phyloP scores from a whole-genome alignment of 1,140 invertebrate species.

The Hypothenemus hampei region DNA sequence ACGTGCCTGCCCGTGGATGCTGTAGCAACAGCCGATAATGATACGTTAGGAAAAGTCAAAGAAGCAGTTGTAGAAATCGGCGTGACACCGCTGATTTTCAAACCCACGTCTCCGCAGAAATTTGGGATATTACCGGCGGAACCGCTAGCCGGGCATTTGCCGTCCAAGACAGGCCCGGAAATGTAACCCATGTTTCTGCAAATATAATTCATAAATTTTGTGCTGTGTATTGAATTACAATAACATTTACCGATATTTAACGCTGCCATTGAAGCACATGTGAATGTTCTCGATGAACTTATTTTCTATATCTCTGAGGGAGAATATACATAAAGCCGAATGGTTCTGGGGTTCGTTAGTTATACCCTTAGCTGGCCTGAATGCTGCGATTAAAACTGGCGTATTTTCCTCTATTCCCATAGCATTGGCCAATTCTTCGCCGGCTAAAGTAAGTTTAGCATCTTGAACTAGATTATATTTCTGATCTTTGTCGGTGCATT shows the following conservation, averaged over 20 bases:
- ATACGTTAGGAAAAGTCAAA: conserved; percentile 72
- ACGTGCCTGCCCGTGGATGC: conserved; percentile 84
- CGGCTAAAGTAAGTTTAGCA: conserved; percentile 77
- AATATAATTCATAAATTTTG: too few relatives aligned
- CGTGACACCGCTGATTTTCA: conserved; percentile 85
- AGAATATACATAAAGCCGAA: conserved; percentile 83
- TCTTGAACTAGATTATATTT: conserved; percentile 89
- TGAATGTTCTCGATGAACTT: conserved; percentile 95
- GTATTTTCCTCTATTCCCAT: conserved; percentile 73
- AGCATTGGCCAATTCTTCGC: conserved; percentile 71
- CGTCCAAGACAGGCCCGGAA: conserved; percentile 84
- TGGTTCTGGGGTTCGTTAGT: conserved; percentile 68
- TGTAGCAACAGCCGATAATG: conserved; percentile 75
- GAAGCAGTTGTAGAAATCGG: conserved; percentile 72
- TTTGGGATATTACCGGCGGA: conserved; percentile 84
- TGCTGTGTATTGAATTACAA: too few relatives aligned
- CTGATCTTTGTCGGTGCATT: conserved; percentile 62
- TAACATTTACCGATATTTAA: conserved; percentile 61
- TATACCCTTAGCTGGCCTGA: conserved; percentile 78
- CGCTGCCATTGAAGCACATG: conserved; percentile 93
- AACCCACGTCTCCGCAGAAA: conserved; percentile 86
- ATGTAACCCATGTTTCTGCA: conserved; percentile 84
- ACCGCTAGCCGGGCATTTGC: conserved; percentile 80
- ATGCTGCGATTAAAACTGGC: conserved; percentile 74
- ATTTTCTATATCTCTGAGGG: conserved; percentile 80